Evolutionary conservation across 2,888 invertebrate species (phyloP), one percentile per base, ranked within the genome.

Genomic region (Eulithis prunata): DNA sequence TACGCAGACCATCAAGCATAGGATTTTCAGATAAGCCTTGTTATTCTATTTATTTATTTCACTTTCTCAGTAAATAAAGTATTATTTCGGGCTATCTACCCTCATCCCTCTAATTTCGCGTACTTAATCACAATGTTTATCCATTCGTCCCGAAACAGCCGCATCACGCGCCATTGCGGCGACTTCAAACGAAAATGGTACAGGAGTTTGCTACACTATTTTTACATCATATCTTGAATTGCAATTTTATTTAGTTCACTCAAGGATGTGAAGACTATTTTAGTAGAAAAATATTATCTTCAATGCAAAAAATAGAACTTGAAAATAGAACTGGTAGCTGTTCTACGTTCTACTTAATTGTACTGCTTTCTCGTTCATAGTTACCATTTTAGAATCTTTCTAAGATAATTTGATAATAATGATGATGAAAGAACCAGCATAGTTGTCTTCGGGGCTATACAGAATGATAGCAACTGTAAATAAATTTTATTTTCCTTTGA

Each of bases 401-500:
- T 1, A 21, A 21, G 21, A 1, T 21, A 21, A 21, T 21, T 21
- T 21, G 21, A 21, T 21, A 2, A 21, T 21, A 21, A 21, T 21
- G 21, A 21, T 21, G 21, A 38, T 38, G 38, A 7, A 7, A 47
- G 11, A 21, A 51, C 4, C 3, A 51, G 28, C 6, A 28, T 32
- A 12, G 38, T 46, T 32, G 41, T 11, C 62, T 66, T 56, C 38
- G 10, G 7, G 32, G 2, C 54, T 62, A 70, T 66, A 70, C 62
- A 61, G 57, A 58, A 52, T 61, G 66, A 64, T 68, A 32, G 2
- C 32, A 5, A 63, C 46, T 68, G 67, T 68, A 70, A 71, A 75
- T 74, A 72, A 64, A 68, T 64, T 70, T 68, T 69, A 66, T 69
- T 68, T 70, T 28, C 67, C 71, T 73, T 73, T 70, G 71, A 71